phyloP scores from a whole-genome alignment of 1,140 invertebrate species.

The Microplitis demolitor region DNA sequence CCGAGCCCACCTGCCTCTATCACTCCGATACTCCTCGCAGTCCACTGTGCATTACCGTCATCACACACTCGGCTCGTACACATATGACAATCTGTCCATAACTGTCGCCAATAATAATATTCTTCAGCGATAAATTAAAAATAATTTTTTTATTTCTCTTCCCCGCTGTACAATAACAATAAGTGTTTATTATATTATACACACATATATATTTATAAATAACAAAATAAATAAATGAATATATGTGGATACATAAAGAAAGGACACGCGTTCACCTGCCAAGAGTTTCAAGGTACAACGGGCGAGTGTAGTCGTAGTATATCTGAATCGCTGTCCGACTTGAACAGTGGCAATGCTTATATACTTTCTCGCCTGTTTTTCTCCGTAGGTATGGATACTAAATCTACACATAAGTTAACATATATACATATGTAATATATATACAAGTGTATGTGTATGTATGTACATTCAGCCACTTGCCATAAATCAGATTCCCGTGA shows the following conservation, averaged over 20 bases:
- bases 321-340: too few species aligned
- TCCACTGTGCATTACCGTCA: neutral
- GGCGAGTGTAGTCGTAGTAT: too few species aligned
- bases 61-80: neutral
- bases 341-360: too few species aligned
- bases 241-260: too few species aligned
- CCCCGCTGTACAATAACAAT: too few species aligned
- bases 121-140: neutral
- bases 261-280: too few species aligned
- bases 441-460: conserved; percentile 23
- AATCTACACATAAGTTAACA: conserved; percentile 33
- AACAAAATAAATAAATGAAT: too few species aligned
- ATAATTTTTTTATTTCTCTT: neutral
- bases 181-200: too few species aligned
- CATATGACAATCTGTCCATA: conserved; percentile 2
- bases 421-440: conserved; percentile 33
- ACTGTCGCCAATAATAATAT: neutral
- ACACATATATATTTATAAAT: too few species aligned
- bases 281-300: too few species aligned
- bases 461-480: conserved; percentile 44
- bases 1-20: conserved; percentile 39
- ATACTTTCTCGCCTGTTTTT: too few species aligned
- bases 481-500: conserved; percentile 62
- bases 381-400: neutral
- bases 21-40: conserved; percentile 30